These are phyloP conservation scores for Enteromius viviparus DNA, from an alignment of 2,797 vertebrate genomes.

Conservation along the genomic window DNA sequence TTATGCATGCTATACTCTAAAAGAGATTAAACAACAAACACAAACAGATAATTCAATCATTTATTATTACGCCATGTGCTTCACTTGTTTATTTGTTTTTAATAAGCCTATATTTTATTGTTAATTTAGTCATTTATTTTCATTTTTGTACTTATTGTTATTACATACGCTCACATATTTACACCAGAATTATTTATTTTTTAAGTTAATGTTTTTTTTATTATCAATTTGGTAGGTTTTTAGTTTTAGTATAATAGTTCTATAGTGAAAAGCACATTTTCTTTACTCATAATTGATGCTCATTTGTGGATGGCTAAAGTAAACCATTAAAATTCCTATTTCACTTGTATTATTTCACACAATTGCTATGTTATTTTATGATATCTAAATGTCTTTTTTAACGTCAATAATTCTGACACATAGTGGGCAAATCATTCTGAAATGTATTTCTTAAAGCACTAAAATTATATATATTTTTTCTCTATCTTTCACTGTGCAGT, in stretches of 20 bases:
- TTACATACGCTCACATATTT: neutral
- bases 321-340: neutral
- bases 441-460: neutral
- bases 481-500: constrained; percentile 40
- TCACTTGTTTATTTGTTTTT: neutral
- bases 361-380: neutral
- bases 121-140: neutral
- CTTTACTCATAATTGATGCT: too few relatives aligned
- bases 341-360: neutral
- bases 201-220: neutral
- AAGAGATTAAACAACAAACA: neutral
- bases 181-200: neutral
- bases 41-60: neutral
- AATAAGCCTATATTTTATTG: neutral
- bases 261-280: neutral
- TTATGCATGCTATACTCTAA: neutral
- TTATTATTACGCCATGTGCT: neutral
- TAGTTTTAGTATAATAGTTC: neutral
- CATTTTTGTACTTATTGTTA: neutral
- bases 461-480: too few relatives aligned
- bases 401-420: neutral
- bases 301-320: neutral
- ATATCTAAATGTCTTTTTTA: neutral
- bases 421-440: neutral
- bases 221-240: neutral